Evolutionary conservation across 2,888 invertebrate genomes (phyloP), one percentile per base, ranked within the genome.

Genomic region (Tenthredo amoena): DNA sequence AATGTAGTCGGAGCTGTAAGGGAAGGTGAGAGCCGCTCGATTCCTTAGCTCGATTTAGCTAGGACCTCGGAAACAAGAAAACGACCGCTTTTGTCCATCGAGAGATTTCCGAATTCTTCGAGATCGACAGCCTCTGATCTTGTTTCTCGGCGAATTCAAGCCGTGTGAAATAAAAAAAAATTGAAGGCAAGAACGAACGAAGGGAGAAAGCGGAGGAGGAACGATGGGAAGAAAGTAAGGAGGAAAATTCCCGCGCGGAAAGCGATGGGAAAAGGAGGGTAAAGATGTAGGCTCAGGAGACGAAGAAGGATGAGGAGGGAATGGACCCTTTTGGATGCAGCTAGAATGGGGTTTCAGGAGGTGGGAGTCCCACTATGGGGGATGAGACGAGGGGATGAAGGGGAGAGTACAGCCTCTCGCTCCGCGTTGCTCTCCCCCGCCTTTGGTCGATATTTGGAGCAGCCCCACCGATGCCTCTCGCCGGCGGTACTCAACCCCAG

Each of bases 291-390:
- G 77, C 77, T 77, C 50, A 55, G 50, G 9, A 74, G 74, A 74
- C 43, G 43, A 74, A 40, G 50, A 77, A 18, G 65, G 43, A 81
- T 31, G 77, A 83, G 47, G 37, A 68, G 68, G 65, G 83, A 68
- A 83, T 83, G 83, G 83, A 83, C 71, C 83, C 83, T 68, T 83
- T 83, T 34, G 83, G 83, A 83, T 83, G 83, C 83, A 83, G 83
- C 83, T 83, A 68, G 83, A 71, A 34, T 83, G 37, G 68, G 68
- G 34, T 47, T 83, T 40, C 68, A 12, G 47, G 68, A 43, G 68
- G 83, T 43, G 47, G 71, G 34, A 58, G 58, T 65, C 62, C n/a
- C 37, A n/a, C 58, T 31, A 58, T 34, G 58, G 79, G 26, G 50
- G 81, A 77, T 50, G 50, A 26, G 31, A 55, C 31, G 55, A 77